These are phyloP conservation scores for Octopus bimaculoides DNA, from an alignment of 1,140 invertebrate genomes.

Conservation along the genomic window DNA sequence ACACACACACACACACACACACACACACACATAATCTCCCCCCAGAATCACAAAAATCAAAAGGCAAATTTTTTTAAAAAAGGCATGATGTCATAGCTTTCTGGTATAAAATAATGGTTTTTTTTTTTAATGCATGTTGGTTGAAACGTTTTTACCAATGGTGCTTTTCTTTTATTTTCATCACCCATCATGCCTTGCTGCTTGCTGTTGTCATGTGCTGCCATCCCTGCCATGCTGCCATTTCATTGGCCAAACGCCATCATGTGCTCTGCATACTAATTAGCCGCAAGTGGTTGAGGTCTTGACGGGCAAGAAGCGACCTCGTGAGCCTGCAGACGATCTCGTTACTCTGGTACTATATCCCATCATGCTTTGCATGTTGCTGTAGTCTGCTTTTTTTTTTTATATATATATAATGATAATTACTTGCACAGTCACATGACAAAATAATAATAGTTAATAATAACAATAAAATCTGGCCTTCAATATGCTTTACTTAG, in stretches of 20 bases:
- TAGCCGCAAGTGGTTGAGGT: conserved; percentile 60
- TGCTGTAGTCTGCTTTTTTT: conserved; percentile 52
- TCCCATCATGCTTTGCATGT: conserved; percentile 60
- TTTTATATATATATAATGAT: conserved; percentile 18
- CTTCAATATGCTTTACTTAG: conserved; percentile 27
- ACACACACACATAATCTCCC: no score
- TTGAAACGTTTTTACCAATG: conserved; percentile 49
- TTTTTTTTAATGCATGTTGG: conserved; percentile 42
- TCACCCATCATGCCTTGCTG: conserved; percentile 57
- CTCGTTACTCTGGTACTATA: conserved; percentile 78
- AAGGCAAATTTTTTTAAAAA: background rate
- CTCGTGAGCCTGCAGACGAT: conserved; percentile 78
- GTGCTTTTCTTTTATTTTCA: conserved; percentile 54
- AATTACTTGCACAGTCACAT: conserved; percentile 56
- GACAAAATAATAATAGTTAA: conserved; percentile 32
- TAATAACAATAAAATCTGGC: conserved; percentile 22
- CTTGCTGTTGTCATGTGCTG: conserved; percentile 61
- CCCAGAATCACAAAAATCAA: no score
- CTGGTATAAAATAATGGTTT: conserved; percentile 18
- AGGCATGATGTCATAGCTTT: conserved; percentile 18
- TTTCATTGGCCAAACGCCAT: conserved; percentile 54
- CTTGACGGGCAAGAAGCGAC: conserved; percentile 80
- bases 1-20: background rate
- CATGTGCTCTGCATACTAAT: conserved; percentile 58
- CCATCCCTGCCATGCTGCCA: conserved; percentile 53